Percentiles rank a stretch among this genome's conserved stretches.
Conservation (phyloP, 1,140 invertebrate species). For the Brachionus rotundiformis region DNA sequence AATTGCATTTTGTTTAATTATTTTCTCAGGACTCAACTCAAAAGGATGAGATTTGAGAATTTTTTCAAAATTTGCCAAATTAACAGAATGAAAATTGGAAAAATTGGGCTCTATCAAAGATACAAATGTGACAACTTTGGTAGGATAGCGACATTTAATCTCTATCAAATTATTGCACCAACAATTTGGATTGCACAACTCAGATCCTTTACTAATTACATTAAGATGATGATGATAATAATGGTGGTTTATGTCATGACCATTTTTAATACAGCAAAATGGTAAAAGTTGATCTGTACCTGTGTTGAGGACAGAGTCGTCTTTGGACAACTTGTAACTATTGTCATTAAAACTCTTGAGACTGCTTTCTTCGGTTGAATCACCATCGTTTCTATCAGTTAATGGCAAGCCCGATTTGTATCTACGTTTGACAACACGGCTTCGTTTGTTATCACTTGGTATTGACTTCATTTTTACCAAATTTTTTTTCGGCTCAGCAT, state of each 20-base stretch:
- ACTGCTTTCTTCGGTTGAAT: conserved; percentile 6
- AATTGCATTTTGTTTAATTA: neutral
- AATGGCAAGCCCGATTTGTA: conserved; percentile 44
- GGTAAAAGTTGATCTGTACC: neutral
- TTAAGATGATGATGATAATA: conserved; percentile 39
- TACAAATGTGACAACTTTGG: conserved; percentile 26
- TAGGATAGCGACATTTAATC: conserved; percentile 41
- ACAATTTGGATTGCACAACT: conserved; percentile 24
- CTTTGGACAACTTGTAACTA: conserved; percentile 6
- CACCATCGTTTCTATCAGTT: conserved; percentile 1
- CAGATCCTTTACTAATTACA: neutral
- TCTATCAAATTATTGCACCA: conserved; percentile 50
- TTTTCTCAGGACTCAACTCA: neutral
- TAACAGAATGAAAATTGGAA: conserved; percentile 13
- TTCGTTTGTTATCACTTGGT: neutral
- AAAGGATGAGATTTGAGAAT: neutral
- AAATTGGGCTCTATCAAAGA: conserved; percentile 33
- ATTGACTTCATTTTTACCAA: neutral
- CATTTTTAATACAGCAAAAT: conserved; percentile 41
- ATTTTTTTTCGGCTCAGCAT: neutral
- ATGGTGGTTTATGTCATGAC: neutral
- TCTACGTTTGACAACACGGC: neutral
- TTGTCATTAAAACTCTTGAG: neutral
- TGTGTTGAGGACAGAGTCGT: conserved; percentile 17
- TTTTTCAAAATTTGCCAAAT: conserved; percentile 7